Percentiles rank a stretch among this genome's conserved stretches.
Conservation (phyloP, 2,888 invertebrate species). For the Macropis europaea region DNA sequence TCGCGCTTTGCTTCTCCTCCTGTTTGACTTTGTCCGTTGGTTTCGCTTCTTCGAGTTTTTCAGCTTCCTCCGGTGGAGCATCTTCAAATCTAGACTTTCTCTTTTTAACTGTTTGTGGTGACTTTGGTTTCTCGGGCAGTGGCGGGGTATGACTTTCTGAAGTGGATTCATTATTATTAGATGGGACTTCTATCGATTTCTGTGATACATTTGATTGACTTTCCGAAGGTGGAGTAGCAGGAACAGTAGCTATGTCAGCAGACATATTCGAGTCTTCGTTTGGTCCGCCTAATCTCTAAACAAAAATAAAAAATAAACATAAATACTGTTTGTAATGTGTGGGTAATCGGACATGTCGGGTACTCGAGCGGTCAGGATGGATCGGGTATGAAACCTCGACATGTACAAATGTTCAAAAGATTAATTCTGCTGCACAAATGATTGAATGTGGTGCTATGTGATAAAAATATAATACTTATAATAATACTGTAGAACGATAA, state of each 20-base stretch:
- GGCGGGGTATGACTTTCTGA: slow-evolving; percentile 77
- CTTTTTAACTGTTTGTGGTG: slow-evolving; percentile 66
- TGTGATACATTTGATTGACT: slow-evolving; percentile 66
- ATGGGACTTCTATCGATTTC: slow-evolving; percentile 69
- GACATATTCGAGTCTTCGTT: slow-evolving; percentile 82
- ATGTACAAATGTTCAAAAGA: too few relatives aligned
- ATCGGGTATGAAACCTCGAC: too few relatives aligned
- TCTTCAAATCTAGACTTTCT: slow-evolving; percentile 72
- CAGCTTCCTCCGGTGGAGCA: slow-evolving; percentile 64
- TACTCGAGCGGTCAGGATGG: too few relatives aligned
- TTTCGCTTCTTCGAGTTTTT: slow-evolving; percentile 65
- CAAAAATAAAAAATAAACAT: slow-evolving; percentile 27
- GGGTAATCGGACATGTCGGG: too few relatives aligned
- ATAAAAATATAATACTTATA: too few relatives aligned
- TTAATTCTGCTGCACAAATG: too few relatives aligned
- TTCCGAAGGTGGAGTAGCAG: slow-evolving; percentile 63
- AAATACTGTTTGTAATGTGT: too few relatives aligned
- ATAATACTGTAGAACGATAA: too few relatives aligned
- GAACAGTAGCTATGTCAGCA: slow-evolving; percentile 68
- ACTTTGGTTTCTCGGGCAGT: slow-evolving; percentile 72
- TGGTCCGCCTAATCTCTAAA: slow-evolving; percentile 82
- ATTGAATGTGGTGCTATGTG: too few relatives aligned
- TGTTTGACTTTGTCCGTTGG: slow-evolving; percentile 69
- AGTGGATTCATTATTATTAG: slow-evolving; percentile 75
- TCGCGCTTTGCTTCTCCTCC: slow-evolving; percentile 76